Evolutionary conservation across 2,888 invertebrate genomes (phyloP).

Genomic region (Ptychoptera albimana): DNA sequence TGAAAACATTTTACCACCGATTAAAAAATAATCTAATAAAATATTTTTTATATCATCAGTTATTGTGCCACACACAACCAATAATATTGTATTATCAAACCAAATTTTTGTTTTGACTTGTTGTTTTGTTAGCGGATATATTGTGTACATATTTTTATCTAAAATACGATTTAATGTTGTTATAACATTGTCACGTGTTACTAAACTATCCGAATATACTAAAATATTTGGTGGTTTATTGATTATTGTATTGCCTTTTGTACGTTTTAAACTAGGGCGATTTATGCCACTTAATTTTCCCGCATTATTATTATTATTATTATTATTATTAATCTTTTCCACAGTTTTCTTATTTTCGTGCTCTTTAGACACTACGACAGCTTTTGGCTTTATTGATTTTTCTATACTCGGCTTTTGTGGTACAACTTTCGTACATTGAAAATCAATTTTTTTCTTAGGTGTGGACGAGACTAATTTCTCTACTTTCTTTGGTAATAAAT

Average conservation of each 20-base stretch:
- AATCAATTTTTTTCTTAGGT: background rate
- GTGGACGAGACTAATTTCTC: no score
- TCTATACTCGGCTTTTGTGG: background rate
- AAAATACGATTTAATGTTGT: conserved; percentile 49
- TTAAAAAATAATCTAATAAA: conserved; percentile 53
- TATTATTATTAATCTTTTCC: no score
- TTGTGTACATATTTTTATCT: conserved; percentile 55
- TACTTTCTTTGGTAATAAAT: no score
- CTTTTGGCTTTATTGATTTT: no score
- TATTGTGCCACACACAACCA: conserved; percentile 66
- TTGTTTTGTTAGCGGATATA: conserved; percentile 39
- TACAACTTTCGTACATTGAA: background rate
- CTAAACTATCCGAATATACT: conserved; percentile 63
- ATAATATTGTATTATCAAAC: conserved; percentile 46
- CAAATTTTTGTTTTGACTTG: conserved; percentile 25
- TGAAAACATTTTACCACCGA: conserved; percentile 59
- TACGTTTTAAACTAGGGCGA: conserved; percentile 21
- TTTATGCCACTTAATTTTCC: background rate
- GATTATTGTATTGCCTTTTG: conserved; percentile 22
- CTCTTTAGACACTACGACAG: no score
- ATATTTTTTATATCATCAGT: conserved; percentile 45
- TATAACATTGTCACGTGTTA: conserved; percentile 58
- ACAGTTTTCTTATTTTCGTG: no score
- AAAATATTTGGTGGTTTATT: conserved; percentile 66
- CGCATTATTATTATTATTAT: no score